Percentiles rank a stretch among this genome's conserved stretches.
These are phyloP conservation scores for Opisthograptis luteolata DNA, from an alignment of 2,888 invertebrate genomes.

Conservation along the genomic window DNA sequence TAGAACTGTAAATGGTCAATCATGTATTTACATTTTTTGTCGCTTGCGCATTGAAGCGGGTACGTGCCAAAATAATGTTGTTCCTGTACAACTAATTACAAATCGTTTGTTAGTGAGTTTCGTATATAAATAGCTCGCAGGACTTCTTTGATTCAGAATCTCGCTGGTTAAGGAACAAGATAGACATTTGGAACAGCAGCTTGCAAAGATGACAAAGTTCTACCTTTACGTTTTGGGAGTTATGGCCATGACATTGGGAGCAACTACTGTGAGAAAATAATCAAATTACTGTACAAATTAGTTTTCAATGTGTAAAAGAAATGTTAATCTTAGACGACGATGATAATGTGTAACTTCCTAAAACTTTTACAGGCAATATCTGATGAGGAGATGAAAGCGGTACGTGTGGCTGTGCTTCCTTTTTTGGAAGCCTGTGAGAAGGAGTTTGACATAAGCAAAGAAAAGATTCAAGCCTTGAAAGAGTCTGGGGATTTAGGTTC, in stretches of 20 bases:
- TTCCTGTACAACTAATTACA: not conserved
- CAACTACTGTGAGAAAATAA: conserved; percentile 21
- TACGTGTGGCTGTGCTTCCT: conserved; percentile 10
- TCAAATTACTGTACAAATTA: not conserved
- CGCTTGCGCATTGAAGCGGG: not conserved
- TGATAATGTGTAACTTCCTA: too few relatives aligned
- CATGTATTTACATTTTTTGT: conserved; percentile 10
- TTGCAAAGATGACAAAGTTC: conserved; percentile 17
- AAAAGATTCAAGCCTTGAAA: conserved; percentile 4
- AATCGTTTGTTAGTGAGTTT: not conserved
- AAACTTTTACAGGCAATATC: conserved; percentile 9
- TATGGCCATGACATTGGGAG: conserved; percentile 16
- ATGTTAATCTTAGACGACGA: not conserved
- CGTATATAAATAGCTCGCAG: conserved; percentile 16
- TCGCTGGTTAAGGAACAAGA: not conserved
- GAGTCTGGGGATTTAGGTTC: not conserved
- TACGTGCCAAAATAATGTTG: conserved; percentile 3
- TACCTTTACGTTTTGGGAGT: conserved; percentile 19
- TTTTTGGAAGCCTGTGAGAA: conserved; percentile 5
- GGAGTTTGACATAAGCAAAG: conserved; percentile 11
- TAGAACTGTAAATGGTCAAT: not conserved
- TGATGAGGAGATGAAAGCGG: conserved; percentile 9
- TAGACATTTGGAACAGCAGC: not conserved
- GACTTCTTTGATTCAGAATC: conserved; percentile 1
- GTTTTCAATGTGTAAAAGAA: not conserved